Conservation (phyloP, 2,113 vertebrate genomes). For the Paraplagusia blochii region DNA sequence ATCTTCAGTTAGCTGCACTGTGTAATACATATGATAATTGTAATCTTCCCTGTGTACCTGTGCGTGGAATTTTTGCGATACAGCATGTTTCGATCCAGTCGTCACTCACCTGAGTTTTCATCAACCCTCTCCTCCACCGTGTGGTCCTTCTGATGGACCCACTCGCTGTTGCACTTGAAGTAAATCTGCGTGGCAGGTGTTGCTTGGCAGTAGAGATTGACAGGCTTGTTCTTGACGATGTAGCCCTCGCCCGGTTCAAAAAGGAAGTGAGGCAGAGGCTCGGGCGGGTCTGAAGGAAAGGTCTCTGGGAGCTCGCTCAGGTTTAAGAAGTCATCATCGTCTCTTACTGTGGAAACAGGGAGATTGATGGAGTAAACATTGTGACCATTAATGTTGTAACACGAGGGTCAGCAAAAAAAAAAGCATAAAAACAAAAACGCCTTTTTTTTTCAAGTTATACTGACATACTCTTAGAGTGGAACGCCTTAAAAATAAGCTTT, state of each 20-base stretch:
- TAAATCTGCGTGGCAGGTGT: conserved; percentile 96
- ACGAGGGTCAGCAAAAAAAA: too few species aligned
- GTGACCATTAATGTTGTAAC: not conserved
- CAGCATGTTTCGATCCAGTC: not conserved
- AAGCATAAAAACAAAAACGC: too few species aligned
- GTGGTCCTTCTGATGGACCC: conserved; percentile 98
- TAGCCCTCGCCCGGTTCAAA: conserved; percentile 94
- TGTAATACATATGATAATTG: too few species aligned
- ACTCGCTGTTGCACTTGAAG: conserved; percentile 97
- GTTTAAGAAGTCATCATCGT: conserved; percentile 90
- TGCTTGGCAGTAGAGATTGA: conserved; percentile 93
- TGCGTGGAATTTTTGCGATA: not conserved
- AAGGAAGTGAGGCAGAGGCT: conserved; percentile 93
- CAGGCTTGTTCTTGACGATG: conserved; percentile 93
- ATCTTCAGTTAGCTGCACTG: too few species aligned
- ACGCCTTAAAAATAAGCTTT: too few species aligned
- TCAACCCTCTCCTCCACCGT: conserved; percentile 91
- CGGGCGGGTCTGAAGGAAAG: conserved; percentile 93
- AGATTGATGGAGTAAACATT: not conserved
- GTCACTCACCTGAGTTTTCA: conserved; percentile 88
- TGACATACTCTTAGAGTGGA: too few species aligned
- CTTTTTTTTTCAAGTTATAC: too few species aligned
- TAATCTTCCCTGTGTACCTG: not conserved
- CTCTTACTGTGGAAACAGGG: conserved; percentile 61
- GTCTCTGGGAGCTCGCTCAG: conserved; percentile 95